A percentile compares a stretch with the other conserved stretches of the same genome.
phyloP scores from a whole-genome alignment of 2,797 vertebrate species.

The Myotis pilosus region DNA sequence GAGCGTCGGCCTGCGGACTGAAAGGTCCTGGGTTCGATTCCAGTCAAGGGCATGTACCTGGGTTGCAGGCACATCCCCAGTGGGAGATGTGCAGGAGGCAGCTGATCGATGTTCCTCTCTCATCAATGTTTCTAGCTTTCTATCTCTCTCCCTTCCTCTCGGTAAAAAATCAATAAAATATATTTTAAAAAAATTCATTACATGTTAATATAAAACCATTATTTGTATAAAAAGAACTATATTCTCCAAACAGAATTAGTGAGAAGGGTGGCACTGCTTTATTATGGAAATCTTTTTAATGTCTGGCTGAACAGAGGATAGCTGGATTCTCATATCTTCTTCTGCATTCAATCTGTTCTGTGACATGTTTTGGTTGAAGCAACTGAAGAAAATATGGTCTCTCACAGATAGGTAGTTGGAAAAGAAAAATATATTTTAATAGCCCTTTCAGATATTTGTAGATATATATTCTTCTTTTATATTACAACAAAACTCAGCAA shows the following conservation, averaged over 20 bases:
- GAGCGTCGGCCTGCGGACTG: too few species aligned
- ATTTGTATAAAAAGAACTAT: slow-evolving; percentile 23
- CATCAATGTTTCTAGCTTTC: too few species aligned
- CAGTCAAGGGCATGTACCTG: too few species aligned
- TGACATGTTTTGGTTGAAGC: not conserved
- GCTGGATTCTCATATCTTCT: not conserved
- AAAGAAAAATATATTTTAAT: not conserved
- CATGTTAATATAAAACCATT: not conserved
- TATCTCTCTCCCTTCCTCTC: too few species aligned
- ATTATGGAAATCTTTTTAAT: not conserved
- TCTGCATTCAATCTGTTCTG: not conserved
- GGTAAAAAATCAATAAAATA: too few species aligned
- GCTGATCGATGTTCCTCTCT: too few species aligned
- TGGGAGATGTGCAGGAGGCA: too few species aligned
- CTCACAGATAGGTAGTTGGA: not conserved
- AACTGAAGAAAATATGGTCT: not conserved
- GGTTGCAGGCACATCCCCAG: too few species aligned
- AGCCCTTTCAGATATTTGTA: not conserved
- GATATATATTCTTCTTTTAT: not conserved
- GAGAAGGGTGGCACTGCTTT: not conserved
- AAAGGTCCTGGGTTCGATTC: too few species aligned
- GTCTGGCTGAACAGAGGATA: not conserved
- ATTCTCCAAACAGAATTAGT: slow-evolving; percentile 9
- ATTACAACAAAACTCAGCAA: slow-evolving; percentile 5
- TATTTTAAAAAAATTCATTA: not conserved